Evolutionary conservation across 2,113 vertebrate species (phyloP).

Genomic region (Corythornis madagascariensis): DNA sequence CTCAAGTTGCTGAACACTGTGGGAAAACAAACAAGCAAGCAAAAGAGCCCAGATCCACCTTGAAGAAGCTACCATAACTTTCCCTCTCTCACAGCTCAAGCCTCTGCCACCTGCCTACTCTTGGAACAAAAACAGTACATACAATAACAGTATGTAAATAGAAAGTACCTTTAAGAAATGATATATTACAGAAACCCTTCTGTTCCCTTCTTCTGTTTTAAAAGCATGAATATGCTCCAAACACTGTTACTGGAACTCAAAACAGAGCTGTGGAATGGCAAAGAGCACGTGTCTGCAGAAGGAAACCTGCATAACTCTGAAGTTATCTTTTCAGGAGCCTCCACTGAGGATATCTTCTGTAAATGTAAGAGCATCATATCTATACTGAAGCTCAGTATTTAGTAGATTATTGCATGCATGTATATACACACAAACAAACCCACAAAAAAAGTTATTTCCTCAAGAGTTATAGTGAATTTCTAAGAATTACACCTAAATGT

Average conservation of each 20-base stretch:
- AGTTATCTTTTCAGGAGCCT: background rate
- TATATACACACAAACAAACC: rapidly evolving
- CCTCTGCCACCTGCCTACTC: background rate
- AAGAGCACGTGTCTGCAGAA: background rate
- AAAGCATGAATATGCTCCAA: background rate
- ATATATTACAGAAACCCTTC: background rate
- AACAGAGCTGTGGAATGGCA: background rate
- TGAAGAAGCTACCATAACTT: background rate
- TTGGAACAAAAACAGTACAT: background rate
- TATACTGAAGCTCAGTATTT: background rate
- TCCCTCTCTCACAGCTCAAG: background rate
- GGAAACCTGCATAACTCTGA: background rate
- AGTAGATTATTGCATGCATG: background rate
- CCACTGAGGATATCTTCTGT: background rate
- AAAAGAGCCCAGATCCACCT: background rate
- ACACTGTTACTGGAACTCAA: background rate
- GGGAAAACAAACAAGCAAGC: background rate
- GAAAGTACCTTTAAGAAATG: background rate
- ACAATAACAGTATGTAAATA: background rate
- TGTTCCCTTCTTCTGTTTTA: background rate
- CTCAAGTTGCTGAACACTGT: background rate
- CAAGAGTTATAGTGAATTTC: background rate
- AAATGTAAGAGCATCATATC: background rate
- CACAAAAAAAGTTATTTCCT: background rate
- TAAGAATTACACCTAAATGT: background rate